phyloP scores from a whole-genome alignment of 23 tunicate species.

The Aplidium turbinatum region DNA sequence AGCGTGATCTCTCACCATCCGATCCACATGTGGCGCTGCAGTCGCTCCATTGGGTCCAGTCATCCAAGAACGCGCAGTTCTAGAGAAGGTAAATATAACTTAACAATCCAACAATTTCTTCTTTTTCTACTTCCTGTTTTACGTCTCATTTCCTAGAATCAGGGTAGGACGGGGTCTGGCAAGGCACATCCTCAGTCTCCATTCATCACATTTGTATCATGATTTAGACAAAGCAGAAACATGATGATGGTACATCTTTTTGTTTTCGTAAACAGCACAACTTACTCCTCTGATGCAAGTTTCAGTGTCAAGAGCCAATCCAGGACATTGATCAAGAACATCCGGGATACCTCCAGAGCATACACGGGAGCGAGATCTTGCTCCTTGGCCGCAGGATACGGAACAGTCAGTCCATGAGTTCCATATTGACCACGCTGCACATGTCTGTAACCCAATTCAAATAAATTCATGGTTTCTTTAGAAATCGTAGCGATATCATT shows the following conservation, averaged over 20 bases:
- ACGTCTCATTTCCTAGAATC: no score
- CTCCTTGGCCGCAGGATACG: constrained; percentile 47
- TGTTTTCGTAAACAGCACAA: no score
- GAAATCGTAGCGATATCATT: not conserved
- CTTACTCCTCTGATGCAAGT: constrained; percentile 21
- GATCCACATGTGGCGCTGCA: constrained; percentile 39
- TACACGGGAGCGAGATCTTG: constrained; percentile 16
- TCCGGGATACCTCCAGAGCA: constrained; percentile 13
- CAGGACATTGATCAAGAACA: not conserved
- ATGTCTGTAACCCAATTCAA: constrained; percentile 13
- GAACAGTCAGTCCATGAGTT: constrained; percentile 24
- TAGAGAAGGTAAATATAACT: constrained; percentile 15
- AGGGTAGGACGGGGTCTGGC: no score
- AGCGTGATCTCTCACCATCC: not conserved
- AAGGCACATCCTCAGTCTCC: no score
- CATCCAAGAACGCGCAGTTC: constrained; percentile 40
- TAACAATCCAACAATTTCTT: no score
- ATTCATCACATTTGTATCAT: no score
- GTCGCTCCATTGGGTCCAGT: constrained; percentile 36
- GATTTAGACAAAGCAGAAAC: no score
- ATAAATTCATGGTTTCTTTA: not conserved
- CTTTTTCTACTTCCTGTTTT: no score
- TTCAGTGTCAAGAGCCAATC: not conserved
- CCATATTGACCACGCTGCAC: constrained; percentile 62
- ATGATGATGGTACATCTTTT: no score